Evolutionary conservation across 2,797 vertebrate species (phyloP).

Genomic region (Sparidentex hasta): DNA sequence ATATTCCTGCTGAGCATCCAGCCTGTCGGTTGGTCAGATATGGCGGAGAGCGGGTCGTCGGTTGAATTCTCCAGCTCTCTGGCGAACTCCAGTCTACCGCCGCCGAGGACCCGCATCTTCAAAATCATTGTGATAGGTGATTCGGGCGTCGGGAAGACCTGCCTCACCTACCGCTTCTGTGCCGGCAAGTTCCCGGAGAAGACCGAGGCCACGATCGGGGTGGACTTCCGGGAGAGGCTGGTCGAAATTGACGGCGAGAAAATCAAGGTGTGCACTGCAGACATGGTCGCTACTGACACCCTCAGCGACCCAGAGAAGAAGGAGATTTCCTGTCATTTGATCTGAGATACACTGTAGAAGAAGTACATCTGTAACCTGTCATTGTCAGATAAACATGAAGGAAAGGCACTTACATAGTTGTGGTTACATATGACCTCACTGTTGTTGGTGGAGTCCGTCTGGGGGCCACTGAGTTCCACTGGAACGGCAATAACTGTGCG

Average conservation of each 20-base stretch:
- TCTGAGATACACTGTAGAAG: not conserved
- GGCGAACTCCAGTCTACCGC: slow-evolving; percentile 77
- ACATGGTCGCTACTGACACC: not conserved
- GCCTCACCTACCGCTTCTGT: slow-evolving; percentile 97
- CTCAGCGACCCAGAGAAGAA: not conserved
- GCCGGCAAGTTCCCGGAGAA: slow-evolving; percentile 95
- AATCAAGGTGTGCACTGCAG: slow-evolving; percentile 89
- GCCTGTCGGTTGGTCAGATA: slow-evolving; percentile 33
- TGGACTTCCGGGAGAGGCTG: slow-evolving; percentile 95
- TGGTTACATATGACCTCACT: too few relatives aligned
- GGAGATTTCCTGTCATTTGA: not conserved
- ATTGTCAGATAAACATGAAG: not conserved
- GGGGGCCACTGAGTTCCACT: not conserved
- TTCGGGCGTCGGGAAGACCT: slow-evolving; percentile 97
- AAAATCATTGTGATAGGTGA: slow-evolving; percentile 99
- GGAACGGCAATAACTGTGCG: not conserved
- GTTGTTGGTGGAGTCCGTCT: not conserved
- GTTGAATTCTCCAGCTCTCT: slow-evolving; percentile 86
- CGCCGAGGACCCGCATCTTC: slow-evolving; percentile 93
- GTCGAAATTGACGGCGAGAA: slow-evolving; percentile 95
- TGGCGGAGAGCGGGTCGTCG: slow-evolving; percentile 87
- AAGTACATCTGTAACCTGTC: not conserved
- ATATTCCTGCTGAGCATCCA: not conserved
- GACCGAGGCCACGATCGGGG: slow-evolving; percentile 98
- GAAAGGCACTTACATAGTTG: not conserved